These are phyloP conservation scores for Nesometra sesokonis DNA, from an alignment of 35 echinoderm and acorn worm species.

Conservation along the genomic window DNA sequence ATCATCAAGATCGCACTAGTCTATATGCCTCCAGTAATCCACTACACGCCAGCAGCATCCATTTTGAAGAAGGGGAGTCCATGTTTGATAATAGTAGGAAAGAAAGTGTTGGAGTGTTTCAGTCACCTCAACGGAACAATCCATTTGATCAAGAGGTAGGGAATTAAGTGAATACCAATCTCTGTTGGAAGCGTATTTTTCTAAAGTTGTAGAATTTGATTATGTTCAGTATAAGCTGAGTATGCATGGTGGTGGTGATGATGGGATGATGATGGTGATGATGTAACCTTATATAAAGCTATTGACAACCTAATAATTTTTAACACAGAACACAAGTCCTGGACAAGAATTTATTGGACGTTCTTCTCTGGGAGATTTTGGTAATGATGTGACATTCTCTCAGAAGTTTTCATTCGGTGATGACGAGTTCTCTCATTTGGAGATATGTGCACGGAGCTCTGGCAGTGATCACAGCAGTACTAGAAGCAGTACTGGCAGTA, in stretches of 20 bases:
- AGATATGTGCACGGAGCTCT: neutral
- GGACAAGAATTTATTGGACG: neutral
- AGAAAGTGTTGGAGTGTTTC: neutral
- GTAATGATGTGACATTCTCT: conserved; percentile 19
- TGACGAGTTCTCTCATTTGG: conserved; percentile 30
- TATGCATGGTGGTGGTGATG: too few species aligned
- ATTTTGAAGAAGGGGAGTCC: neutral
- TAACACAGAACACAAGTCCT: neutral
- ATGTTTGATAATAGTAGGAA: neutral
- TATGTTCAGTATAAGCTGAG: neutral
- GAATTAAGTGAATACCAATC: too few species aligned
- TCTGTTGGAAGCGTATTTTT: too few species aligned
- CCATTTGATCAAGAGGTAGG: neutral
- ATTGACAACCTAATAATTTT: too few species aligned
- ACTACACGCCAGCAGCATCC: neutral
- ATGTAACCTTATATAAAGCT: too few species aligned
- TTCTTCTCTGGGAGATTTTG: conserved; percentile 38
- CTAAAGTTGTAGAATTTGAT: too few species aligned
- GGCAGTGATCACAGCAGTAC: conserved; percentile 30
- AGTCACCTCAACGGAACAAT: neutral
- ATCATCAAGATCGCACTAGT: neutral
- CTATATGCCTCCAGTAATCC: neutral
- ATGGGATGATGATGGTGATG: too few species aligned
- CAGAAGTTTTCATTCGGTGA: conserved; percentile 40
- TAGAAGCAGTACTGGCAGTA: conserved; percentile 10